Evolutionary conservation across 1,140 invertebrate genomes (phyloP).

Genomic region (Limonius californicus): DNA sequence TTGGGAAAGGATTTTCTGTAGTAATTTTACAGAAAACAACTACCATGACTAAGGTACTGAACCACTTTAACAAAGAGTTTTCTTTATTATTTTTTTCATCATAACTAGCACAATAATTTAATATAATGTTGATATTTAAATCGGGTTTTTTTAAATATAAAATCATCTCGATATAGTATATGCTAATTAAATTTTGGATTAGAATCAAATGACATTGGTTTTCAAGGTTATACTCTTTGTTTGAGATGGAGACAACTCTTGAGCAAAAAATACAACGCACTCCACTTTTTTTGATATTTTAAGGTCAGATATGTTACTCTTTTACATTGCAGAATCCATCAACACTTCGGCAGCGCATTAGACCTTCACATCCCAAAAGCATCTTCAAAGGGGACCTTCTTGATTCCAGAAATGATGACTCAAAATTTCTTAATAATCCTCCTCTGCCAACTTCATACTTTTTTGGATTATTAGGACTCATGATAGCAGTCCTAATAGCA

Average conservation of each 20-base stretch:
- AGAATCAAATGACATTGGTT: no score
- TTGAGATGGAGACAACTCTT: no score
- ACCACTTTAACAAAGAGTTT: not conserved
- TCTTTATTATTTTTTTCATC: not conserved
- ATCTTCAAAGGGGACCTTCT: not conserved
- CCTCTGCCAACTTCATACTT: constrained; percentile 46
- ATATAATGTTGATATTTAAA: no score
- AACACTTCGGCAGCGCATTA: constrained; percentile 16
- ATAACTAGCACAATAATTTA: no score
- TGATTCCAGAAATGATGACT: not conserved
- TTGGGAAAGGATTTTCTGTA: not conserved
- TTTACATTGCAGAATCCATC: constrained; percentile 13
- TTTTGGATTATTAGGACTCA: constrained; percentile 50
- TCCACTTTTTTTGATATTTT: no score
- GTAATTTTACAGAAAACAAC: not conserved
- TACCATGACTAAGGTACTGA: not conserved
- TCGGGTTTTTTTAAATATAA: no score
- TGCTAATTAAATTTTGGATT: no score
- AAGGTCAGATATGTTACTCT: no score
- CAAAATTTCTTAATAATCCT: not conserved
- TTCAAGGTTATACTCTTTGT: no score
- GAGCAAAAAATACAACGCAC: no score
- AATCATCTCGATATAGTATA: no score
- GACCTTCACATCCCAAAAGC: not conserved
- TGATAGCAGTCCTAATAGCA: constrained; percentile 50